Conservation (phyloP, 92 coral and sea anemone species). For the Diadumene lineata region DNA sequence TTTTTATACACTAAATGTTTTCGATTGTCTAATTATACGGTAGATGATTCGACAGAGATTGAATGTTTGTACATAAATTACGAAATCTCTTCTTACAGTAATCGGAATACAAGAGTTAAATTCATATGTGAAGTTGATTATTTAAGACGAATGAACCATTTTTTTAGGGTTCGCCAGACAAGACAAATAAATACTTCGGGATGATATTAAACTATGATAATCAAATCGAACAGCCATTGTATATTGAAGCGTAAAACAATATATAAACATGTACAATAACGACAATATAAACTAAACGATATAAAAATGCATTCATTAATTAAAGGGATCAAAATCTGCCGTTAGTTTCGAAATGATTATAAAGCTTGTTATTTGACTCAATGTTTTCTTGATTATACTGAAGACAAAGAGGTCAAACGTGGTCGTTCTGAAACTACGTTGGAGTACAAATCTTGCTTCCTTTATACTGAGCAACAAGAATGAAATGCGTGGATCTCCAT, state of each 20-base stretch:
- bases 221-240: background rate
- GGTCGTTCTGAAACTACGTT: background rate
- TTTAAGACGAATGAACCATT: background rate
- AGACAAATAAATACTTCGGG: background rate
- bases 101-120: background rate
- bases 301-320: background rate
- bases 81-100: background rate
- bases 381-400: background rate
- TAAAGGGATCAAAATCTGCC: background rate
- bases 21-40: background rate
- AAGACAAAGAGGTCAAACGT: slow-evolving; percentile 5
- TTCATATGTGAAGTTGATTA: background rate
- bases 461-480: background rate
- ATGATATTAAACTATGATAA: background rate
- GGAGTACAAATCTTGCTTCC: background rate
- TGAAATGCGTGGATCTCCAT: background rate
- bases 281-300: background rate
- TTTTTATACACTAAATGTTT: background rate
- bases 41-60: background rate
- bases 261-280: background rate
- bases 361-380: background rate
- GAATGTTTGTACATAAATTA: too few relatives aligned
- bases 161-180: background rate
- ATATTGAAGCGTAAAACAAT: background rate
- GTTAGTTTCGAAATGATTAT: background rate